A percentile compares a stretch with the other conserved stretches of the same genome.
These are phyloP conservation scores for Nipponacmea schrenckii DNA, from an alignment of 2,888 invertebrate genomes.

Conservation along the genomic window DNA sequence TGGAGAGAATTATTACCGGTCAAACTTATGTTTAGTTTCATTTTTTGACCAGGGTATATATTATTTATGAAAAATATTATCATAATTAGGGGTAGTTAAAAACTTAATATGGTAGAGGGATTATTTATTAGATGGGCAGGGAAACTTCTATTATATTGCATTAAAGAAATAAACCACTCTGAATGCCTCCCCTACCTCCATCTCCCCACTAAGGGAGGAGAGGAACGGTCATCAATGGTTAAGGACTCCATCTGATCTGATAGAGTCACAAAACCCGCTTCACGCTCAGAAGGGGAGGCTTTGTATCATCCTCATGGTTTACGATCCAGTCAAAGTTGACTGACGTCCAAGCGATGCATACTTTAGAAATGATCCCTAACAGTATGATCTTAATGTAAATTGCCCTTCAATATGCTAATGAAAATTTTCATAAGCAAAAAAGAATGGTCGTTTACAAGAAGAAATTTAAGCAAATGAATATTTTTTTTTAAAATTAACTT, in stretches of 20 bases:
- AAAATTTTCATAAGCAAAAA: too few species aligned
- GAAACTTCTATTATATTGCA: too few species aligned
- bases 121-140: too few species aligned
- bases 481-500: not conserved
- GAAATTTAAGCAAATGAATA: too few species aligned
- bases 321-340: constrained; percentile 45
- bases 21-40: too few species aligned
- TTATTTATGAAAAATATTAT: too few species aligned
- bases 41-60: too few species aligned
- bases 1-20: too few species aligned
- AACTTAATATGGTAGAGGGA: too few species aligned
- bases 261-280: constrained; percentile 36
- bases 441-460: too few species aligned
- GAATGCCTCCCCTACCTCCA: constrained; percentile 39
- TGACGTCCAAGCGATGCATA: constrained; percentile 50
- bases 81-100: too few species aligned
- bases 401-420: not conserved
- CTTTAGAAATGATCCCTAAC: constrained; percentile 54
- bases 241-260: constrained; percentile 20
- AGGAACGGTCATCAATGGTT: constrained; percentile 51
- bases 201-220: constrained; percentile 35
- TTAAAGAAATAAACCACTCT: too few species aligned
- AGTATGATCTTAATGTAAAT: constrained; percentile 41
- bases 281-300: constrained; percentile 49
- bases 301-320: constrained; percentile 45